Percentiles rank a stretch among this genome's conserved stretches.
These are phyloP conservation scores for Altica lythri DNA, from an alignment of 2,888 invertebrate genomes.

Conservation along the genomic window DNA sequence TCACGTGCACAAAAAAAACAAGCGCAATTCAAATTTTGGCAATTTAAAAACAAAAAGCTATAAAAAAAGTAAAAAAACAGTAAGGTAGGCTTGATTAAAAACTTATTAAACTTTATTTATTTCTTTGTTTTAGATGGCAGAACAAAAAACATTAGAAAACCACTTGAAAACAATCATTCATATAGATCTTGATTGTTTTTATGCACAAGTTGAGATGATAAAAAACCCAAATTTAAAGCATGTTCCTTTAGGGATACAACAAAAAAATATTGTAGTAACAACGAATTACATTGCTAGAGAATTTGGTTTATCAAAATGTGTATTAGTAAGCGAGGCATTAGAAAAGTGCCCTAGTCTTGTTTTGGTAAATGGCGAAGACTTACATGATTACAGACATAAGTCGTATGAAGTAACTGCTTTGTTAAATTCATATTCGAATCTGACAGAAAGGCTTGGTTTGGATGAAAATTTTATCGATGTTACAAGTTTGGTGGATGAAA, in stretches of 20 bases:
- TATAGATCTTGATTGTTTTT: conserved; percentile 83
- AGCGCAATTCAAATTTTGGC: neutral
- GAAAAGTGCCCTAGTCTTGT: conserved; percentile 74
- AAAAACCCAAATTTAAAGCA: conserved; percentile 69
- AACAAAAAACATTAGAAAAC: conserved; percentile 40
- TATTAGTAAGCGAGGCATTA: conserved; percentile 75
- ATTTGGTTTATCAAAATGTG: conserved; percentile 77
- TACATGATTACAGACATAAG: conserved; percentile 77
- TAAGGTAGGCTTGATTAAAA: neutral
- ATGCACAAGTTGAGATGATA: conserved; percentile 84
- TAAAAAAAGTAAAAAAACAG: neutral
- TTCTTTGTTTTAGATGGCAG: conserved; percentile 38
- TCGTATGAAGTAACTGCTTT: conserved; percentile 77
- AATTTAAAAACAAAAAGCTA: neutral
- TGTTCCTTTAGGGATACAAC: conserved; percentile 79
- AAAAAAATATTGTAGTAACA: conserved; percentile 83
- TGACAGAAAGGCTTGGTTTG: conserved; percentile 80
- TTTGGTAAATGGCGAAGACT: conserved; percentile 81
- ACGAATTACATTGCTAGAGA: conserved; percentile 82
- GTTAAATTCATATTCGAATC: conserved; percentile 71
- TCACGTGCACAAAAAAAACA: neutral
- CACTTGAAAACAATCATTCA: conserved; percentile 77
- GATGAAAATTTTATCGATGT: conserved; percentile 88
- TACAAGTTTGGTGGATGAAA: conserved; percentile 67
- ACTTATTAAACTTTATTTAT: neutral